These are phyloP conservation scores for Crotophaga sulcirostris DNA, from an alignment of 2,113 vertebrate genomes.

Conservation along the genomic window DNA sequence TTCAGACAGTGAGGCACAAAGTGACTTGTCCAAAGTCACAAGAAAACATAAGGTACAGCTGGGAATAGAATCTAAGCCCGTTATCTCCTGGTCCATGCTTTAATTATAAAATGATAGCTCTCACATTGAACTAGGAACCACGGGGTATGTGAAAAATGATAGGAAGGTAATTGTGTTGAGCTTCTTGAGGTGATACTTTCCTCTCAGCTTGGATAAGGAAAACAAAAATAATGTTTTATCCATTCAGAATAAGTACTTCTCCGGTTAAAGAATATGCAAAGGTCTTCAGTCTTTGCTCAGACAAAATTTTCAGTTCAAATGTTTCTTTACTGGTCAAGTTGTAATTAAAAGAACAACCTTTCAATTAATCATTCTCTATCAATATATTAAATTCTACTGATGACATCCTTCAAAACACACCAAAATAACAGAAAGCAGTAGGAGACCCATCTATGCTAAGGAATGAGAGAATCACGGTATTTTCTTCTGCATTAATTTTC, in stretches of 20 bases:
- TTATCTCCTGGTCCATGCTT: neutral
- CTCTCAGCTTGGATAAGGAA: neutral
- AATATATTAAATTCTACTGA: neutral
- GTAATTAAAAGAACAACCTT: neutral
- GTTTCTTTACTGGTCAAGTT: neutral
- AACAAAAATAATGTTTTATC: neutral
- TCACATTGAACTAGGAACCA: neutral
- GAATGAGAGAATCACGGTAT: neutral
- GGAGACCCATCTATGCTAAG: neutral
- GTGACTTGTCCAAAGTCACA: neutral
- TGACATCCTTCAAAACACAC: neutral
- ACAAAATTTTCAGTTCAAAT: neutral
- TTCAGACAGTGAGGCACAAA: neutral
- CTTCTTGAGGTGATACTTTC: neutral
- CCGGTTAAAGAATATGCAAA: neutral
- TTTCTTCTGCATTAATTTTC: neutral
- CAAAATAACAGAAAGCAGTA: neutral
- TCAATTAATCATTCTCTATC: neutral
- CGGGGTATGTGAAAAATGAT: neutral
- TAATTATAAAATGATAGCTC: neutral
- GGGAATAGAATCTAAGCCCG: neutral
- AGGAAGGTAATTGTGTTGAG: neutral
- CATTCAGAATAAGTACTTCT: neutral
- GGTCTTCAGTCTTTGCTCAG: neutral
- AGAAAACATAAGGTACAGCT: neutral